Conservation (phyloP, 2,888 invertebrate genomes). For the Plebejus argus region DNA sequence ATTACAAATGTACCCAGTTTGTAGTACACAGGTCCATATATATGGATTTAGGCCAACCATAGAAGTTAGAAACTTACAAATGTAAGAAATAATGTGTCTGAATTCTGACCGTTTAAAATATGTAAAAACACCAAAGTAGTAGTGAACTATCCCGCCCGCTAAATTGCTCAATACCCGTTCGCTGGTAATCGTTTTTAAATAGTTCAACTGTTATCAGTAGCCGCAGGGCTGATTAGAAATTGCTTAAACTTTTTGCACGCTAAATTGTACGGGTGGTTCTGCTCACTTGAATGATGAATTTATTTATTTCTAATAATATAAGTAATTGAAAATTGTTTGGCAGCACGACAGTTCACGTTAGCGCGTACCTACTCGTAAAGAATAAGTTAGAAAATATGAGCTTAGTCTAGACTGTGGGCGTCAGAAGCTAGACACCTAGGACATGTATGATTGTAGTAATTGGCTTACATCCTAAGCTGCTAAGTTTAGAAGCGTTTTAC, state of each 20-base stretch:
- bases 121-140: background rate
- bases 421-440: background rate
- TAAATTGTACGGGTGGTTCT: background rate
- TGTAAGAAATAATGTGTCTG: background rate
- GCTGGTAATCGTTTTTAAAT: background rate
- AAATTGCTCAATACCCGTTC: background rate
- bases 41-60: background rate
- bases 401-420: background rate
- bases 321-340: too few species aligned
- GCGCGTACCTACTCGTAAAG: background rate
- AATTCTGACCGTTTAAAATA: background rate
- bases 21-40: background rate
- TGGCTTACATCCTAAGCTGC: constrained; percentile 2
- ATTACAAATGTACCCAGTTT: background rate
- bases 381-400: background rate
- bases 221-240: background rate
- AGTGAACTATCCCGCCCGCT: background rate
- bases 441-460: background rate
- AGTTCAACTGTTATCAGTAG: background rate
- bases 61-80: background rate
- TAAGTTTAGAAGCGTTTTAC: constrained; percentile 8
- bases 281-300: too few species aligned
- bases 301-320: too few species aligned
- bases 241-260: background rate
- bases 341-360: too few species aligned